Conservation (phyloP, 1,140 invertebrate species). For the Saccostrea echinata region DNA sequence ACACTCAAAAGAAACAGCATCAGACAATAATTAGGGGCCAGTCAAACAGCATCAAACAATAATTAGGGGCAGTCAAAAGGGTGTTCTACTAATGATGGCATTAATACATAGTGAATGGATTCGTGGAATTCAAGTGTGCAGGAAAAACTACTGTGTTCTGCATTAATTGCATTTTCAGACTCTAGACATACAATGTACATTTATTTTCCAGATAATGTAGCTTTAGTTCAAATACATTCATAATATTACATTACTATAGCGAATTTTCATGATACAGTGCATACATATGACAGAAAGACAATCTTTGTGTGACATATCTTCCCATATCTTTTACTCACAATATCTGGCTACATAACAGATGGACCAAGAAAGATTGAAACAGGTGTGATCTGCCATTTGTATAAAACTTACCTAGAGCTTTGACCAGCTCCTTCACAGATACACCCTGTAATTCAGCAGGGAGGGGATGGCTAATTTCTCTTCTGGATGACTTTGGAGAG, state of each 20-base stretch:
- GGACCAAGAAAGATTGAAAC: slow-evolving; percentile 41
- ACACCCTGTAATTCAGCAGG: slow-evolving; percentile 87
- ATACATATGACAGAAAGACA: not conserved
- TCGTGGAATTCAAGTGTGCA: not conserved
- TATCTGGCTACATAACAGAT: not conserved
- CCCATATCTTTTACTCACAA: not conserved
- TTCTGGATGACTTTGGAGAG: slow-evolving; percentile 62
- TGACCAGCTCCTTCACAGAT: slow-evolving; percentile 89
- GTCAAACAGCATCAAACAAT: not conserved
- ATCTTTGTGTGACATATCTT: not conserved
- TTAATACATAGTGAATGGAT: not conserved
- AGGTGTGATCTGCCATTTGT: not conserved
- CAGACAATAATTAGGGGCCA: slow-evolving; percentile 27
- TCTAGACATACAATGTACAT: not conserved
- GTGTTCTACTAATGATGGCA: not conserved
- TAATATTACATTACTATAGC: too few relatives aligned
- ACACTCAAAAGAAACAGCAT: slow-evolving; percentile 51
- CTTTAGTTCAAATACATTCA: too few relatives aligned
- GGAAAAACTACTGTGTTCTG: not conserved
- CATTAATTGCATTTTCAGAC: not conserved
- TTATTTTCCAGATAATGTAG: too few relatives aligned
- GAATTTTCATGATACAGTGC: not conserved
- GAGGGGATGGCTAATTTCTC: slow-evolving; percentile 75
- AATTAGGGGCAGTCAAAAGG: not conserved
- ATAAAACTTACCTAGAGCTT: slow-evolving; percentile 85